A percentile compares a stretch with the other conserved stretches of the same genome.
phyloP scores from a whole-genome alignment of 2,797 vertebrate genomes.

The Rousettus madagascariensis region DNA sequence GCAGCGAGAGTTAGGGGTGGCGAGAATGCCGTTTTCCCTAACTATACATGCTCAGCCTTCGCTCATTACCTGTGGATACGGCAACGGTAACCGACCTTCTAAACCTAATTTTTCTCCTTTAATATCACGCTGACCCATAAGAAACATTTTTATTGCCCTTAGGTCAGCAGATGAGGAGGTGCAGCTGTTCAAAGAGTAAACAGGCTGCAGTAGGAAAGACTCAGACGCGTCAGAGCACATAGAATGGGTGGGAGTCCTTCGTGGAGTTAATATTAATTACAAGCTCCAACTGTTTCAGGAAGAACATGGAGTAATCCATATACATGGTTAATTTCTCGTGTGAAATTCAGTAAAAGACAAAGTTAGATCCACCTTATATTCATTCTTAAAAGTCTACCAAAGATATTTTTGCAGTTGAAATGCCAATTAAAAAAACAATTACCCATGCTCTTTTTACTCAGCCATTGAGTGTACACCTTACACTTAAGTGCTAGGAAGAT shows the following conservation, averaged over 20 bases:
- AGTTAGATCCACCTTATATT: not conserved
- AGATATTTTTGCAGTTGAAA: conserved; percentile 38
- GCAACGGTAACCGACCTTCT: not conserved
- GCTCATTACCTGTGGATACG: conserved; percentile 22
- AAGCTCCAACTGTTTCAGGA: not conserved
- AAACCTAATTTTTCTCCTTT: not conserved
- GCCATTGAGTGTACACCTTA: not conserved
- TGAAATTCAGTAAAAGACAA: not conserved
- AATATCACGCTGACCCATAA: not conserved
- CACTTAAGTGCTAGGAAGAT: not conserved
- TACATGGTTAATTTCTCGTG: conserved; percentile 1
- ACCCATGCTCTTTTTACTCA: not conserved
- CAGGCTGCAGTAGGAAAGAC: conserved; percentile 11
- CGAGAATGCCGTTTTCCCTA: not conserved
- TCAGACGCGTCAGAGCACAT: not conserved
- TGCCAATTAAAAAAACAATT: conserved; percentile 9
- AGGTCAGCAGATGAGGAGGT: conserved; percentile 25
- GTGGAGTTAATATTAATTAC: conserved; percentile 34
- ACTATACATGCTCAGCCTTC: not conserved
- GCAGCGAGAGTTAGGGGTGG: not conserved
- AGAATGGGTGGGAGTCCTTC: not conserved
- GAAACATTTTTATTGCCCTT: conserved; percentile 24
- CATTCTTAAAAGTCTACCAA: conserved; percentile 9
- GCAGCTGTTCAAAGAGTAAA: conserved; percentile 58
- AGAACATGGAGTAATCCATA: not conserved